Base-by-base conservation (phyloP, 1,140 invertebrate genomes). In the Uloborus diversus region DNA sequence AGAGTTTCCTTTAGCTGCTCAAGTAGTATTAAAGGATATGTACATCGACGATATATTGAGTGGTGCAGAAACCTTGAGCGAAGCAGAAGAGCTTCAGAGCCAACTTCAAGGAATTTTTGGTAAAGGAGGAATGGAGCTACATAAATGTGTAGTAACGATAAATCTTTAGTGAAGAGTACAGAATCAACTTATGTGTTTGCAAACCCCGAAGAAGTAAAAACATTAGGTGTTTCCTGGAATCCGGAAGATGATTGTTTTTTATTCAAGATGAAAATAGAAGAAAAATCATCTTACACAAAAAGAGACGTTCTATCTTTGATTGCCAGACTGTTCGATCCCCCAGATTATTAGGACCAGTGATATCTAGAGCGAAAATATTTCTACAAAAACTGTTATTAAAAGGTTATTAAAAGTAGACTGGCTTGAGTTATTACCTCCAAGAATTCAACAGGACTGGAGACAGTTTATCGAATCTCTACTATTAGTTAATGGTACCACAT, bases 31-130 rank as follows among this genome's bases (percentile, higher is more conserved):
- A 2, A 81, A 82, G 17, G 82, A 83, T 9, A 62, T 82, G 23
- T 85, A 84, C 59, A 83, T 85, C 0, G 85, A 86, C 80, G 83
- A 85, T 35, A 51, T 86, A 0, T 81, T 83, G 33, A 75, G 27
- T 20, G 57, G 25, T 30, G 57, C 1, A 30, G 57, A 33, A 7
- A 30, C 27, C 3, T 53, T 53, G 49, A 53, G 49, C 20, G 49
- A 53, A 53, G 23, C 49, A 53, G 23, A 1, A 53, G 49, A 53
- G n/a, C 49, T 53, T 7, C 49, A 53, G n/a, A 20, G 1, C 7
- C 1, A 53, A 53, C n/a, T 53, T 17, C 49, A 53, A 53, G 23
- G 13, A 20, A 14, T 53, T 20, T 53, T 0, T 20, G 49, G 20
- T 4, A 33, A 20, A 1, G 49, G 20, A n/a, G 1, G 1, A 7